Evolutionary conservation across 2,113 vertebrate genomes (phyloP).

Genomic region (Pedionomus torquatus): DNA sequence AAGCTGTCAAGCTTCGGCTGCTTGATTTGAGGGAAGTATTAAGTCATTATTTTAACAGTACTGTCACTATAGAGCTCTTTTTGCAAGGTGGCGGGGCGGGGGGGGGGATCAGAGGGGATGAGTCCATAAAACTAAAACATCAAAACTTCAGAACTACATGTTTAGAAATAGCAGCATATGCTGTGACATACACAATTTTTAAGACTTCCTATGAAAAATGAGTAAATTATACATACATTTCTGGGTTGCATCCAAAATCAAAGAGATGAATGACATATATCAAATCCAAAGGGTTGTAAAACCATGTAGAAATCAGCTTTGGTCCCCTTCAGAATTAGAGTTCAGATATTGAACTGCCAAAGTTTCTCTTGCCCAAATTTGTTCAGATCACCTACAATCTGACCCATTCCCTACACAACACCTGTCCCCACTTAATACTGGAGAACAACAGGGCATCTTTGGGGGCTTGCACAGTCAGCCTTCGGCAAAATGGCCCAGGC

Average conservation of each 20-base stretch:
- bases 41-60: not conserved
- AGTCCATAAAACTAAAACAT: not conserved
- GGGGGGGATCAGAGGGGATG: not conserved
- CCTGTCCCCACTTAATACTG: not conserved
- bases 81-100: too few species aligned
- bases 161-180: not conserved
- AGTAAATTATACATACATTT: not conserved
- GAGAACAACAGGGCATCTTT: not conserved
- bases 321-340: not conserved
- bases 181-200: not conserved
- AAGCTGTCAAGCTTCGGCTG: slow-evolving; percentile 5
- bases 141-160: not conserved
- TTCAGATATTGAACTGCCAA: not conserved
- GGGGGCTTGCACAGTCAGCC: not conserved
- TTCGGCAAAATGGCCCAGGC: not conserved
- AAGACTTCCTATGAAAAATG: not conserved
- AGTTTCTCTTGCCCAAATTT: not conserved
- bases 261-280: not conserved
- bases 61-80: not conserved
- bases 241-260: not conserved
- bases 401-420: not conserved
- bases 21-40: not conserved
- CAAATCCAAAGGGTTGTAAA: not conserved
- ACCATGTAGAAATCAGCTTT: not conserved
- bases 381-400: not conserved